Percentiles rank a stretch among this genome's conserved stretches.
phyloP scores from a whole-genome alignment of 2,113 vertebrate species.

The Phyllostomus hastatus region DNA sequence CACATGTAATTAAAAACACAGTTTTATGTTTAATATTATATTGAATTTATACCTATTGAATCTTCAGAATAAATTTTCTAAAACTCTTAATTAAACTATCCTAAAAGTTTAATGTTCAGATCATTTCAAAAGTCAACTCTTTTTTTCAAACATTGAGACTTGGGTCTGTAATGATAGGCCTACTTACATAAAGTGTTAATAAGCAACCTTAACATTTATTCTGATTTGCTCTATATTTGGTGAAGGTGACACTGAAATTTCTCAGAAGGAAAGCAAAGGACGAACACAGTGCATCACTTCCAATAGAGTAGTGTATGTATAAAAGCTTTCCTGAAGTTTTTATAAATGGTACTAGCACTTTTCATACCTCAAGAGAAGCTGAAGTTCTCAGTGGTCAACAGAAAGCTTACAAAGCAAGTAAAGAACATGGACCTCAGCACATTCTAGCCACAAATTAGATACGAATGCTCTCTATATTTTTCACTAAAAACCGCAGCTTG shows the following conservation, averaged over 20 bases:
- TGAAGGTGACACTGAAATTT: background rate
- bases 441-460: conserved; percentile 83
- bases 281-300: background rate
- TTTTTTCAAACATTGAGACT: background rate
- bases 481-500: conserved; percentile 76
- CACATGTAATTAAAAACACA: background rate
- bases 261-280: background rate
- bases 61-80: background rate
- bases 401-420: conserved; percentile 81
- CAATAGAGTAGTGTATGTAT: background rate
- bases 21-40: background rate
- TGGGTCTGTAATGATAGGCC: background rate
- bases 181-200: background rate
- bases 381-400: conserved; percentile 60
- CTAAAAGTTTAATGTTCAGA: background rate
- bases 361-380: conserved; percentile 60
- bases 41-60: background rate
- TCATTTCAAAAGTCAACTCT: background rate
- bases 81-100: background rate
- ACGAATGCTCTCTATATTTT: conserved; percentile 71
- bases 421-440: conserved; percentile 75
- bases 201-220: background rate
- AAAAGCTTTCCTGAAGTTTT: conserved; percentile 51
- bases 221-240: background rate
- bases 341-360: conserved; percentile 57